Base-by-base conservation (phyloP, 35 echinoderm and acorn worm species). In the Hemicentrotus pulcherrimus region DNA sequence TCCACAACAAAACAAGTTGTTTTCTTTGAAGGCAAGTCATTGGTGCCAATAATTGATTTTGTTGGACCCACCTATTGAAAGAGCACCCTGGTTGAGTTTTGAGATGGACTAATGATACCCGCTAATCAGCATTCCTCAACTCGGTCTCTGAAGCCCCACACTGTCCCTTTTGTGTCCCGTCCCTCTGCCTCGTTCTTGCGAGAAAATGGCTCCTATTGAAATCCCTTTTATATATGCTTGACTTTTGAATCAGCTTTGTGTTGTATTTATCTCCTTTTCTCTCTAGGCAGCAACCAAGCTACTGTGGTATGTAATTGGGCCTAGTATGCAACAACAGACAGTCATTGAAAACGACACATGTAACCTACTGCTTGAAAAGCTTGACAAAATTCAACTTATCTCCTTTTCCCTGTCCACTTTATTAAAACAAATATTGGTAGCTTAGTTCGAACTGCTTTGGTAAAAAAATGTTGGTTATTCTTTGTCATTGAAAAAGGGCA, bases 1-100 rank as follows among this genome's bases (percentile, higher is more conserved):
- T 90, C 88, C 88, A 33, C 88, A 33, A 14, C 88, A 90, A 89
- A 90, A 90, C 12, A 90, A 90, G 88, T 28, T 90, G 88, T 90
- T 90, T 90, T 90, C 88, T 90, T 47, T 47, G 46, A 90, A 90
- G 32, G 88, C 32, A 47, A 90, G 88, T 93, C 48, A 93, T 93
- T 93, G 91, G 46, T 9, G 91, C 91, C 48, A 46, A 31, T 93
- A 93, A 93, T 93, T 93, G 91, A 93, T 93, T 93, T 93, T 93
- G 91, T 93, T 93, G 45, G 48, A 48, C 48, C 91, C 45, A 93
- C 46, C 91, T 93, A 93, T 93, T 90, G 88, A 90, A 90, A 28
- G 65, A 7, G 65, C 50, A 4, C 46, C 3, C 46, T 33, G 88
- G 88, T 89, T 19, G 46, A 90, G 88, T 90, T 41, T 32, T 90